Evolutionary conservation across 2,113 vertebrate genomes (phyloP), one percentile per base, ranked within the genome.

Genomic region (Nannobrachium achirus): DNA sequence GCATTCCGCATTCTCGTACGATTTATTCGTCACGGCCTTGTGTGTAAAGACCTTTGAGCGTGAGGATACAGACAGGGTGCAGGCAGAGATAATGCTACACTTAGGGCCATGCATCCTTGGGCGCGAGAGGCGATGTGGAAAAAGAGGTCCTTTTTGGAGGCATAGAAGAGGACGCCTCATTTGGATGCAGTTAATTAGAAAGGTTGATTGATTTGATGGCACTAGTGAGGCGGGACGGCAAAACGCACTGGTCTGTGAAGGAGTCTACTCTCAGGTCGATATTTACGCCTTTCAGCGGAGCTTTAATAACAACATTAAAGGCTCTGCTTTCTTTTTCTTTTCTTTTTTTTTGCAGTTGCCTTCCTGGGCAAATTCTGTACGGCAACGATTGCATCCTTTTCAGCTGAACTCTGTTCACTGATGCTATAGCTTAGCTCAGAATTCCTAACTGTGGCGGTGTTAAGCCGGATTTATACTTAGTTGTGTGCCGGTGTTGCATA

Each of bases 131-230:
- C 63, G 68, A 69, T 59, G 71, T 60, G 77, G 64, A 80, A 80
- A 57, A 85, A 71, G 58, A 63, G 68, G 7, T 70, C 51, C 68
- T 85, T 49, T 81, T 75, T 49, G 42, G 25, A 80, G 44, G 68
- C 69, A 58, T 63, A 57, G 40, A 75, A 40, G 63, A 75, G 16
- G 55, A 63, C 46, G 79, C 76, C 76, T 88, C 78, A 89, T 92
- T 92, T 90, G 83, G 89, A 85, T 85, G 86, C 81, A 78, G 89
- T 88, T 90, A 92, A 91, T 91, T 88, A 90, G 86, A 77, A 76
- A 73, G 81, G 83, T 79, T 89, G 91, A 92, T 90, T 87, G 88
- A 90, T 93, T 90, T 87, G 86, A 92, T 88, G 87, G 82, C 80
- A 79, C 78, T 71, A 52, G 76, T 60, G 41, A 75, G 82, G 75